Conservation (phyloP, 2,113 vertebrate species). For the Sturnus vulgaris region DNA sequence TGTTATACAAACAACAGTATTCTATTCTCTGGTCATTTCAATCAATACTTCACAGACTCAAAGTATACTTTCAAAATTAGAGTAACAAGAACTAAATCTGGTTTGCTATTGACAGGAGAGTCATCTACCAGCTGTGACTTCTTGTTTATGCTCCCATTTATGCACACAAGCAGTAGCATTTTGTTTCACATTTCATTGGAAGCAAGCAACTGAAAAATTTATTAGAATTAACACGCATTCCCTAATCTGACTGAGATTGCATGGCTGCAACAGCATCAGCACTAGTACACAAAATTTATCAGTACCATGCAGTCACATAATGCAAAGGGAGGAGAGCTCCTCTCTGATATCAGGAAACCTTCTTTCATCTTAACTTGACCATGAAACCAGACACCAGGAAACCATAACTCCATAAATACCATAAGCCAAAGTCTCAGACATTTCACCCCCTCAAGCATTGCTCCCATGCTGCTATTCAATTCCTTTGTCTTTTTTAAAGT, state of each 20-base stretch:
- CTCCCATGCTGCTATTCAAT: background rate
- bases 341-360: background rate
- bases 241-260: background rate
- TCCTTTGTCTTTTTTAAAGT: background rate
- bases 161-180: fast-evolving
- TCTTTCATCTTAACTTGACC: background rate
- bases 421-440: background rate
- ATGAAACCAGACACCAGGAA: background rate
- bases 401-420: background rate
- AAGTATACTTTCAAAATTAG: background rate
- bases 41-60: background rate
- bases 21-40: background rate
- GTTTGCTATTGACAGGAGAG: background rate
- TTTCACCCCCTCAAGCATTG: background rate
- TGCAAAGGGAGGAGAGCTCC: background rate
- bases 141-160: background rate
- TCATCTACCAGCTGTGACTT: background rate
- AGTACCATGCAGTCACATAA: background rate
- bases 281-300: background rate
- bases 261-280: background rate
- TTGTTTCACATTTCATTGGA: background rate
- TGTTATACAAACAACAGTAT: background rate
- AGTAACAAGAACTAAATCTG: background rate
- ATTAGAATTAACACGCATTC: background rate
- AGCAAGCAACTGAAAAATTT: background rate